Evolutionary conservation across 2,797 vertebrate species (phyloP).

Genomic region (Catostomus latipinnis): DNA sequence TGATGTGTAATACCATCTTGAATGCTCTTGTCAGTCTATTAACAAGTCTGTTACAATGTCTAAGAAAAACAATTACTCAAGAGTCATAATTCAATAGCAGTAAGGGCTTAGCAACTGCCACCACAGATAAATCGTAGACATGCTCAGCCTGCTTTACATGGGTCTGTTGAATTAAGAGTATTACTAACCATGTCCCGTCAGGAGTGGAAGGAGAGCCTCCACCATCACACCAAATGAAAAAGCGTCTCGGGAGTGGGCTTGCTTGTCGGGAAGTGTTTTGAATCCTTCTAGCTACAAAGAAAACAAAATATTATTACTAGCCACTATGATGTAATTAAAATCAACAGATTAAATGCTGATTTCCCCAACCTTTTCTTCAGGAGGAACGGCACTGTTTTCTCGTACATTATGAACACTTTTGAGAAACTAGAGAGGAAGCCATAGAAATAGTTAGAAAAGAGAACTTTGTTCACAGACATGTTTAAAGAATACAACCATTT

Average conservation of each 20-base stretch:
- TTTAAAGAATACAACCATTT: neutral
- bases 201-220: constrained; percentile 81
- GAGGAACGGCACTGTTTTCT: constrained; percentile 84
- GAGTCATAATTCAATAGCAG: constrained; percentile 2
- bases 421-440: constrained; percentile 83
- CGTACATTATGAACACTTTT: constrained; percentile 81
- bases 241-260: constrained; percentile 89
- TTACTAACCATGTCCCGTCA: constrained; percentile 85
- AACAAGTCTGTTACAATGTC: constrained; percentile 36
- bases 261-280: constrained; percentile 80
- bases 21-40: constrained; percentile 9
- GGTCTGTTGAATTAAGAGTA: constrained; percentile 4
- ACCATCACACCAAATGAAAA: constrained; percentile 89
- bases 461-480: neutral
- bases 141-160: constrained; percentile 20
- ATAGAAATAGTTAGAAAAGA: constrained; percentile 4
- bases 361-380: constrained; percentile 85
- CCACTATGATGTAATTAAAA: constrained; percentile 30
- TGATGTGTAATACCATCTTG: neutral
- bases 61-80: neutral
- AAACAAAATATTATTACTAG: constrained; percentile 30
- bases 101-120: constrained; percentile 28
- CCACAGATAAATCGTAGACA: constrained; percentile 49
- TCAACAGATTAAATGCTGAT: neutral
- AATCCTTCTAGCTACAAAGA: constrained; percentile 74